A percentile compares a stretch with the other conserved stretches of the same genome.
phyloP scores from a whole-genome alignment of 2,113 vertebrate genomes.

The Trematomus loennbergii region DNA sequence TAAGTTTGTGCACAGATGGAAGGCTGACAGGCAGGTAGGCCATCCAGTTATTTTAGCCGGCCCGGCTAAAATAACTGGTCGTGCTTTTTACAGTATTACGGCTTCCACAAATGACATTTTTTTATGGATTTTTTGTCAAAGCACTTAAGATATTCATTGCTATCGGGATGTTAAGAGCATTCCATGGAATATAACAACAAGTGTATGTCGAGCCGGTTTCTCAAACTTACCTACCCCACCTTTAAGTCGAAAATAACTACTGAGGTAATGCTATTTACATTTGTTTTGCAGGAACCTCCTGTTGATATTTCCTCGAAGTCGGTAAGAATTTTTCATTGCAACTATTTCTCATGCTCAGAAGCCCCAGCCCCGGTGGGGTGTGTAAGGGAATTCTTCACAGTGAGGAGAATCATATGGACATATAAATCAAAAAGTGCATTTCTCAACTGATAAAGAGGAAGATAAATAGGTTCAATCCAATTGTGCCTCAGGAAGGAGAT shows the following conservation, averaged over 20 bases:
- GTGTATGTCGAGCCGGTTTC: too few species aligned
- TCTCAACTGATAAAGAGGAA: conserved; percentile 79
- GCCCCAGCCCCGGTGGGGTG: conserved; percentile 22
- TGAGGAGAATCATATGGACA: conserved; percentile 68
- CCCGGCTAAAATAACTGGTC: too few species aligned
- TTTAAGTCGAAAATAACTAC: conserved; percentile 39
- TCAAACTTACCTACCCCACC: too few species aligned
- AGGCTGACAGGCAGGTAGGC: too few species aligned
- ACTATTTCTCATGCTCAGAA: conserved; percentile 60
- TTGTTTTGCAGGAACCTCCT: conserved; percentile 55
- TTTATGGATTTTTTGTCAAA: too few species aligned
- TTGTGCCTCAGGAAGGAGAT: conserved; percentile 72
- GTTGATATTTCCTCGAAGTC: conserved; percentile 61
- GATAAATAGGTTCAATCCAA: conserved; percentile 80
- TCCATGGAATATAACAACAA: too few species aligned
- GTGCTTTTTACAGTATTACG: too few species aligned
- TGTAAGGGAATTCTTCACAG: conserved; percentile 63
- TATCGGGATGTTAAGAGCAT: too few species aligned
- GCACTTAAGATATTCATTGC: too few species aligned
- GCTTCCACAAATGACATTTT: too few species aligned
- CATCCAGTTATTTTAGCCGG: too few species aligned
- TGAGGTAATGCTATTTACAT: conserved; percentile 57
- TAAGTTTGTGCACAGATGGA: too few species aligned
- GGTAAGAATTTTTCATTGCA: conserved; percentile 62
- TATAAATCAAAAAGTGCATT: conserved; percentile 81